Evolutionary conservation across 2,888 invertebrate species (phyloP), one percentile per base, ranked within the genome.

Genomic region (Eristalis intricaria): DNA sequence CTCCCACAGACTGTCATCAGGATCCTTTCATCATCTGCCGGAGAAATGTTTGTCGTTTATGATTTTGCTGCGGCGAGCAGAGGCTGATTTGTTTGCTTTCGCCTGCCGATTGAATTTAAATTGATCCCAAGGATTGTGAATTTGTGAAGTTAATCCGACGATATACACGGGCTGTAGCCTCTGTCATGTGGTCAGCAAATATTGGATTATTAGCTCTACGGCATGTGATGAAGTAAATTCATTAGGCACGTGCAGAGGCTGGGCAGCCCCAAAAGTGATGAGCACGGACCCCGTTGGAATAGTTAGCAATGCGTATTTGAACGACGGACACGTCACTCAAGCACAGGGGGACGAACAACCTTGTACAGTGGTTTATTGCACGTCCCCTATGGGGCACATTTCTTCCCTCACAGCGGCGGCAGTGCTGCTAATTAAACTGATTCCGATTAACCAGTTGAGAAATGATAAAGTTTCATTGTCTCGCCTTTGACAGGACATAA

Each of bases 21-120:
- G 19, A 19, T 50, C 50, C 79, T 23, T 35, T 61, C 65, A 66
- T 76, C 71, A 29, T 76, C 58, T 73, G 56, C 43, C 10, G 43
- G 74, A 50, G 58, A 26, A 70, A 74, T 81, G 81, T 85, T 77
- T 74, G 85, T 74, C 61, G 40, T 82, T 82, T 86, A 82, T 82
- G 85, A 82, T 78, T 82, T 56, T 50, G 81, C 69, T 82, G 69
- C 56, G 64, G 38, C 69, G 50, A 50, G 50, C 50, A 50, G 50
- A 19, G 71, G 77, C 65, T 78, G 82, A 78, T 77, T 73, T 86
- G 74, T 82, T 73, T 82, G 74, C 56, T 50, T 61, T 58, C 35
- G 73, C 29, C 26, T 77, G 35, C 43, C 65, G 32, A 77, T 84
- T 73, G 82, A 83, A 73, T 77, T 77, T 69, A 74, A 73, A 81